Evolutionary conservation across 2,797 vertebrate genomes (phyloP), one percentile per base, ranked within the genome.

Genomic region (Dendrocincla fuliginosa): DNA sequence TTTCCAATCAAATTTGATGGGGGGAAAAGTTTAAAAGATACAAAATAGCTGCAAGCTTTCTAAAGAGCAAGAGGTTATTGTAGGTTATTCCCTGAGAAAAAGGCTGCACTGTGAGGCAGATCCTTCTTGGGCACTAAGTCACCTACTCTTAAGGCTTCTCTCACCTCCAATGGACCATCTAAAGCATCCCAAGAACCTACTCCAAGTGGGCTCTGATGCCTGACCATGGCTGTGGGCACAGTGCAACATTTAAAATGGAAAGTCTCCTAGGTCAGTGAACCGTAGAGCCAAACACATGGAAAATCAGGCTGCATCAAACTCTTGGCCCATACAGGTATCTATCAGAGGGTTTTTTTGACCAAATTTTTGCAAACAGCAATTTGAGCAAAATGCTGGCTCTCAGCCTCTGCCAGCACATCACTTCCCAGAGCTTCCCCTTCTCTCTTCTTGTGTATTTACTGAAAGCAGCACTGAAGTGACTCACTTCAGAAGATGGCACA

Each of bases 261-360:
- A 46, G 10, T 3, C 6, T 30, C 50, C 20, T n/a, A 68, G 23
- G 46, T 60, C 59, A 76, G 49, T 12, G 19, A 85, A 19, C 32
- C 20, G 2, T 0, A 41, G 28, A 27, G 10, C 4, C 28, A 86
- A 44, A 53, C 10, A 12, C 32, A 20, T 1, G 3, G 44, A 9
- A 49, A 52, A 39, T 2, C 53, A 52, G 20, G 16, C 13, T 64
- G 68, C 46, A 55, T 32, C 65, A 13, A 17, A 10, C 65, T 32
- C 61, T 50, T 11, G 39, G 3, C 32, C 32, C 28, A 11, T 1
- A 19, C 30, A 37, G 28, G 10, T 78, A 32, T 9, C 25, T 63
- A 11, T 5, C 28, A 3, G 30, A 39, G 11, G 35, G 16, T 22
- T 16, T 37, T 37, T 30, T 16, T 25, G 30, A 32, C 12, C 24